Evolutionary conservation across 1,140 invertebrate genomes (phyloP).

Genomic region (Elymnias hypermnestra): DNA sequence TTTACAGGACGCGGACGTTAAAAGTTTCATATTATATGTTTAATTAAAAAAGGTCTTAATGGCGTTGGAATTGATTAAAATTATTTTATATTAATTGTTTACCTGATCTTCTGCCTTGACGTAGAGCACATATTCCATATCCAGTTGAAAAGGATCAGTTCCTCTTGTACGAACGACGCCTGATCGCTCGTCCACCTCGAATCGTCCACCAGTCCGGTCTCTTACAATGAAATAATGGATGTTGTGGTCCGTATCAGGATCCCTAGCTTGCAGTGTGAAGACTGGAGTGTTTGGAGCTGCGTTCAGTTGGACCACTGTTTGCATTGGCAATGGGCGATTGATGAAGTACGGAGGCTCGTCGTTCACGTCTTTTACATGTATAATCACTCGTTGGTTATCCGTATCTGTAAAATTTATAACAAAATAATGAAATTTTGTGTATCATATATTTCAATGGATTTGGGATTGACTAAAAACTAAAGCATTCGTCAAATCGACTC

Average conservation of each 20-base stretch:
- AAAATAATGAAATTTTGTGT: background rate
- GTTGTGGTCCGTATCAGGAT: slow-evolving; percentile 95
- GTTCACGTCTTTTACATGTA: slow-evolving; percentile 96
- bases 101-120: slow-evolving; percentile 96
- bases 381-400: slow-evolving; percentile 95
- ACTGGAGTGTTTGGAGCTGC: slow-evolving; percentile 96
- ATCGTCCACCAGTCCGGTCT: slow-evolving; percentile 87
- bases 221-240: slow-evolving; percentile 96
- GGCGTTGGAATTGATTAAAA: no score
- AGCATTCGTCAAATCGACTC: no score
- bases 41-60: no score
- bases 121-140: slow-evolving; percentile 97
- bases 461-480: no score
- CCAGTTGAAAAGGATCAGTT: slow-evolving; percentile 93
- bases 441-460: no score
- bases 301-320: slow-evolving; percentile 95
- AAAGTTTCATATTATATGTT: no score
- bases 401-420: slow-evolving; percentile 81
- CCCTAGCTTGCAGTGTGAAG: slow-evolving; percentile 95
- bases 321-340: slow-evolving; percentile 96
- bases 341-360: slow-evolving; percentile 97
- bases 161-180: slow-evolving; percentile 95
- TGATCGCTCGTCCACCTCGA: slow-evolving; percentile 94
- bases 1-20: no score
- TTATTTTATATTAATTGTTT: slow-evolving; percentile 10